phyloP scores from a whole-genome alignment of 2,888 invertebrate species.

The Xylota segnis region DNA sequence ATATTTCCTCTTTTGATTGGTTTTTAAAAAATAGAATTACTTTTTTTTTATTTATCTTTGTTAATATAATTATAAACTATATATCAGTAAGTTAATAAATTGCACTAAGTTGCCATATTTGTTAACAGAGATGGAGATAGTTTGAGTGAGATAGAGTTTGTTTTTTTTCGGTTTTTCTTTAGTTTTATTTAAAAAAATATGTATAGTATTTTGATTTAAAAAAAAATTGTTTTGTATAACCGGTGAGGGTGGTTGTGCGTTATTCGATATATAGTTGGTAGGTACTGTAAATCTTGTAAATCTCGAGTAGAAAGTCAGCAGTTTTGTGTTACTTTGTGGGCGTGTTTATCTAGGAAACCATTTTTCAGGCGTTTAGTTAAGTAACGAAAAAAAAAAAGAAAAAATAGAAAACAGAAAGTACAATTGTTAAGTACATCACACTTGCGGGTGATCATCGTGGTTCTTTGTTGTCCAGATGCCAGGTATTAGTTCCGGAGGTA shows the following conservation, averaged over 20 bases:
- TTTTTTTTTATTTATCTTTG: constrained; percentile 8
- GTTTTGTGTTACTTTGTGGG: constrained; percentile 47
- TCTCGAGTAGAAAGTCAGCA: constrained; percentile 61
- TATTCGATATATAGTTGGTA: constrained; percentile 41
- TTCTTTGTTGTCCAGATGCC: constrained; percentile 84
- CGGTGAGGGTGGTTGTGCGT: constrained; percentile 35
- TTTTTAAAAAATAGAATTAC: constrained; percentile 46
- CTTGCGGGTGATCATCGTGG: constrained; percentile 79
- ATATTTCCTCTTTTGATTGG: constrained; percentile 28
- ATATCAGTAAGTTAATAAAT: constrained; percentile 54
- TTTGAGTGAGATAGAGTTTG: constrained; percentile 3
- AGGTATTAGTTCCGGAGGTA: constrained; percentile 84
- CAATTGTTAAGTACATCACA: constrained; percentile 49
- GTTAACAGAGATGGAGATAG: constrained; percentile 48
- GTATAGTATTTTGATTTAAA: background rate
- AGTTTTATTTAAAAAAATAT: constrained; percentile 23
- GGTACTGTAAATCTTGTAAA: constrained; percentile 55
- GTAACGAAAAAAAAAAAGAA: background rate
- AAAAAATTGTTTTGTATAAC: constrained; percentile 6
- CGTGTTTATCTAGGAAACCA: constrained; percentile 44
- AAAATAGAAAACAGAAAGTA: background rate
- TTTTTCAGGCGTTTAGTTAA: constrained; percentile 1
- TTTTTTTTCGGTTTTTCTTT: background rate
- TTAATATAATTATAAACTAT: constrained; percentile 28
- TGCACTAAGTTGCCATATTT: constrained; percentile 56